Base-by-base conservation (phyloP, 92 coral and sea anemone species). In the Actinostola sp. region DNA sequence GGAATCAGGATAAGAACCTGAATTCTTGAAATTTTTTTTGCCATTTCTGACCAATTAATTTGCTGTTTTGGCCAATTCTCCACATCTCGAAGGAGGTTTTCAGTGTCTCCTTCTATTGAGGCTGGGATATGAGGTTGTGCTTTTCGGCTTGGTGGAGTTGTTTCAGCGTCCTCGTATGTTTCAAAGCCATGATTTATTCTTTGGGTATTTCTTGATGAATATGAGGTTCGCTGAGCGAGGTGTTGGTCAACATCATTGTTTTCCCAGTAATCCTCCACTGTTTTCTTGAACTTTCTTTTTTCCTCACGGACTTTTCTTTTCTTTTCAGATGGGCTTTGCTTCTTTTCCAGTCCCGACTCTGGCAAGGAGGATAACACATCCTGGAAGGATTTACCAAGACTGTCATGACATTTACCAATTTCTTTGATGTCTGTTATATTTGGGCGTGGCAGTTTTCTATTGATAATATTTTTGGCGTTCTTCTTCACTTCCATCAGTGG, bases 11-110 rank as follows among this genome's bases (percentile, higher is more conserved):
- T 15, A 2, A 2, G n/a, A n/a, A n/a, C 60, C 60, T 67, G 26
- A 66, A 13, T 53, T 63, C 66, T 75, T 77, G 16, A 77, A 66
- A 7, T 54, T 24, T 66, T 25, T 53, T 45, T 77, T 30, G 75
- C 82, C 55, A 66, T 77, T 55, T 67, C 67, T 33, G 75, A 36
- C 82, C 75, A 66, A 75, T 71, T 54, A 29, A 77, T 52, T 30
- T 66, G 67, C 20, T 30, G 30, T 63, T 49, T 55, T 24, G 77
- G 72, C 73, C 82, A 76, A 24, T 23, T 28, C 14, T 28, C 29
- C 25, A 65, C 32, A 38, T 76, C 82, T 8, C 65, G 25, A 34
- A 64, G 17, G 12, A 76, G 51, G 62, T 76, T 42, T 21, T 76
- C 82, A 35, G 51, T 48, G 43, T 72, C 65, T 51, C 78, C 68